Evolutionary conservation across 2,888 invertebrate species (phyloP), one percentile per base, ranked within the genome.

Genomic region (Gastracanthus pulcherrimus): DNA sequence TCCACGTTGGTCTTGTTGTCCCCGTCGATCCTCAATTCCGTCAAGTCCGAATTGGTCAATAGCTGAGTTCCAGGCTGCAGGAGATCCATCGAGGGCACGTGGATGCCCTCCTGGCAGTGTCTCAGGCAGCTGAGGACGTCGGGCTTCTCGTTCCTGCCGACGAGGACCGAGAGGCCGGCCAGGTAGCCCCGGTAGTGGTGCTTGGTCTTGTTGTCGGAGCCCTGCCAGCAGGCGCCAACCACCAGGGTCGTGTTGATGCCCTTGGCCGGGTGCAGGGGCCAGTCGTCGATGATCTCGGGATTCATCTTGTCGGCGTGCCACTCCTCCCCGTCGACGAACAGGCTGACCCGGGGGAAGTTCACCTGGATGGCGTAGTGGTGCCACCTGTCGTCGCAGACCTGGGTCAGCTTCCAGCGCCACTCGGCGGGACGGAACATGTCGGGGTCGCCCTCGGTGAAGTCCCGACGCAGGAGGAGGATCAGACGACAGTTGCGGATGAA

Each of bases 171-270:
- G 83, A 98, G 93, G 0, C 98, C 97, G 16, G 97, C 97, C 90
- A 98, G 93, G 92, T 97, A 97, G n/a, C 98, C 98, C 84, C 92
- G 95, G 92, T 98, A 95, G 92, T 96, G 95, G 92, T 99, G 98
- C 89, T 96, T 96, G 94, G 98, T 96, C 89, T 96, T 96, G 91
- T 95, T 95, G 87, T 98, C 98, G 0, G 97, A 96, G 55, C 98
- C 97, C 92, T 99, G 99, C 97, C 98, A 99, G 93, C 99, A 99
- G 34, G 99, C 99, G 1, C 99, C 99, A 0, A 99, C 96, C 0
- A 97, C 96, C 58, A 99, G 93, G 6, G 98, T 98, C 9, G 99
- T 99, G 91, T 98, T 98, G 85, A 98, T 95, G 0, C 97, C 98
- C 87, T 97, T 97, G 0, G 98, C 97, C 9, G 98, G 98, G 91